Evolutionary conservation across 1,140 invertebrate genomes (phyloP).

Genomic region (Caenorhabditis tropicalis): DNA sequence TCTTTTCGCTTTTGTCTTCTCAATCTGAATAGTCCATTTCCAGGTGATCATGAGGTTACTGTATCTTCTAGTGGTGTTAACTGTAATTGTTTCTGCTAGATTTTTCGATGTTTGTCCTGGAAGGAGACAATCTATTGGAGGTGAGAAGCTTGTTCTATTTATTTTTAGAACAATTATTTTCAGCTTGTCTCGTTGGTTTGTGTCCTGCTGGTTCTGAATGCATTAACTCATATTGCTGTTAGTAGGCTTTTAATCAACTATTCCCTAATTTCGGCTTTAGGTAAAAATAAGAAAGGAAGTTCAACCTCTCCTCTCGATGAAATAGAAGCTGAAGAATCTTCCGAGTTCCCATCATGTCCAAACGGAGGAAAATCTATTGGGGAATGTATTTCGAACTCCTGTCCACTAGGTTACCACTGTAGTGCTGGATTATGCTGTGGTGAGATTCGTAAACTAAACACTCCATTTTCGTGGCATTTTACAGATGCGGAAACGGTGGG

Average conservation of each 20-base stretch:
- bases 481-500: neutral
- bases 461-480: neutral
- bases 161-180: neutral
- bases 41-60: neutral
- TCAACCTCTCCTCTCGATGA: neutral
- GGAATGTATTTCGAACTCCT: constrained; percentile 55
- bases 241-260: neutral
- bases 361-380: constrained; percentile 53
- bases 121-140: constrained; percentile 22
- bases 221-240: constrained; percentile 49
- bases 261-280: neutral
- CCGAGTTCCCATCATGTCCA: constrained; percentile 4
- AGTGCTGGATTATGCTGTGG: constrained; percentile 56
- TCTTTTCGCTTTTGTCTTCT: neutral
- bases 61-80: neutral
- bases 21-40: neutral
- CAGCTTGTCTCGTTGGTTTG: constrained; percentile 48
- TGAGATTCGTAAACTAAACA: neutral
- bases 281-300: neutral
- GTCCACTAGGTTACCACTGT: constrained; percentile 54
- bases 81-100: neutral
- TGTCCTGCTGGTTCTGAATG: constrained; percentile 52
- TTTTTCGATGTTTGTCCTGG: constrained; percentile 29
- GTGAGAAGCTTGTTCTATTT: neutral
- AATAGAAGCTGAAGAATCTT: neutral